Evolutionary conservation across 2,888 invertebrate species (phyloP), one percentile per base, ranked within the genome.

Genomic region (Harpalus rufipes): DNA sequence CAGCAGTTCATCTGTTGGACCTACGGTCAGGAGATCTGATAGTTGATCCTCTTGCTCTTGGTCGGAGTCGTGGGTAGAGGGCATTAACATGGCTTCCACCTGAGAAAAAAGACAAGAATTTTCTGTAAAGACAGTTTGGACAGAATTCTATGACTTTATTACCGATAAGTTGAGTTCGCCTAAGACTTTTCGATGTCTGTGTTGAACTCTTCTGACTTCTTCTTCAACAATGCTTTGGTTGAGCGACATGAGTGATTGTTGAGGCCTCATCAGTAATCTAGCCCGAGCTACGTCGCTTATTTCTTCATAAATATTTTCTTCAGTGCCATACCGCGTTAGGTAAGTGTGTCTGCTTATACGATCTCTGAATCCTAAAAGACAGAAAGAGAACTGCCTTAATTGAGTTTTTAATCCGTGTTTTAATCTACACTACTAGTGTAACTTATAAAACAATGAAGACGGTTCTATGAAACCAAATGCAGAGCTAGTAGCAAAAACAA

Each of bases 81-180:
- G 97, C 97, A 97, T 97, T 87, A 97, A 91, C 96, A 97, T 97
- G 68, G 96, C 97, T 91, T 97, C 97, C 65, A 91, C 79, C 84
- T 84, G 10, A 0, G 1, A 25, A 32, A 6, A n/a, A 32, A 21
- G 21, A 59, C 12, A 8, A 39, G 51, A 12, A 5, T 14, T 6
- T 56, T 56, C 56, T 0, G n/a, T 56, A 32, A 5, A 32, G 5
- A 32, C 5, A 5, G 6, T 32, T 32, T 32, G 1, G 3, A 32
- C 3, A 3, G n/a, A 21, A 32, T 5, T 5, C 1, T 4, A 32
- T 32, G 32, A 32, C 5, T 32, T 32, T 32, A 32, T 84, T 44
- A 84, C 96, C 88, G 97, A 96, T 86, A 97, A 93, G 92, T 97
- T 97, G 85, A 97, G 92, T 91, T 97, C 96, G 65, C 96, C 97